These are phyloP conservation scores for Neolamprologus falcicula DNA, from an alignment of 2,113 vertebrate species.

Conservation along the genomic window DNA sequence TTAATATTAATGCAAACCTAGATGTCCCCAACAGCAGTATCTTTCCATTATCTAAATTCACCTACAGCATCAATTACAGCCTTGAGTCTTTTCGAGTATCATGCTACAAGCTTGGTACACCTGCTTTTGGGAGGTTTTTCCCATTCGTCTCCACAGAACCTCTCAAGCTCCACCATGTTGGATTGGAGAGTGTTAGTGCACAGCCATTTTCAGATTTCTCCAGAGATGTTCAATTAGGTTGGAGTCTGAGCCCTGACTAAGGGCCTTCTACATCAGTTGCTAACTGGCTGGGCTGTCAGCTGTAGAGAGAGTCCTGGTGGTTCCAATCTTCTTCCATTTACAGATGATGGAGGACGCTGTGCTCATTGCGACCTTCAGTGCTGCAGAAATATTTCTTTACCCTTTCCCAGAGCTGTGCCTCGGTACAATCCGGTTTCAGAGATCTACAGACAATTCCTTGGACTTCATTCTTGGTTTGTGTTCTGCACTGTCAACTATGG, in stretches of 20 bases:
- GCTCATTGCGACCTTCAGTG: background rate
- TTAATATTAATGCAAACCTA: background rate
- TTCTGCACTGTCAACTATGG: background rate
- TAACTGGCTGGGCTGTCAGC: background rate
- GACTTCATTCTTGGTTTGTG: background rate
- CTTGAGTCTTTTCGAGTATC: background rate
- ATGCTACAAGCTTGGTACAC: background rate
- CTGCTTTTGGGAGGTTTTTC: background rate
- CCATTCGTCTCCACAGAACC: background rate
- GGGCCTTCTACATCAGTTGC: background rate
- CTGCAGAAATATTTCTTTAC: background rate
- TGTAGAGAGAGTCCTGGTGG: background rate
- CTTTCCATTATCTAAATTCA: background rate
- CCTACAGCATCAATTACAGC: background rate
- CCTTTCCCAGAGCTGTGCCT: background rate
- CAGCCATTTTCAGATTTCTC: background rate
- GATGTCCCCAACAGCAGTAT: background rate
- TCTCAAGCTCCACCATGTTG: background rate
- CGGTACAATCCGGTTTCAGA: background rate
- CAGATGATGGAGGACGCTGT: background rate
- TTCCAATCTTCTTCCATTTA: background rate
- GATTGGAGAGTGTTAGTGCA: background rate
- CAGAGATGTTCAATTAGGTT: fast-evolving
- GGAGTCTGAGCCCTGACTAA: background rate
- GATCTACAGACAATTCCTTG: background rate